phyloP scores from a whole-genome alignment of 2,113 vertebrate genomes.

The Motacilla tschutschensis region DNA sequence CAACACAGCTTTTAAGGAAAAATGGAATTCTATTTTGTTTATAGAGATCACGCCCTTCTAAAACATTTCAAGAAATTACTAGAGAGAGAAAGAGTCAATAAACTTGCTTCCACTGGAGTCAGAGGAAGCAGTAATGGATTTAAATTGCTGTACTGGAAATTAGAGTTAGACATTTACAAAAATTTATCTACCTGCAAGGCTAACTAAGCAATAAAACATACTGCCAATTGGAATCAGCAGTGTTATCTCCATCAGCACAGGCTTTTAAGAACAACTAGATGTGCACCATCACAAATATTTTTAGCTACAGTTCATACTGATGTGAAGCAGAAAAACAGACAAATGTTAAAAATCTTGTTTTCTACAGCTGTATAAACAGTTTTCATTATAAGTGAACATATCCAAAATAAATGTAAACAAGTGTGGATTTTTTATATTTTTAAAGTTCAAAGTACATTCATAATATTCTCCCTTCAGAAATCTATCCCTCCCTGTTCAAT shows the following conservation, averaged over 20 bases:
- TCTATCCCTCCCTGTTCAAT: background rate
- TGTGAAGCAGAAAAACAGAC: background rate
- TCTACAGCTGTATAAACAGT: background rate
- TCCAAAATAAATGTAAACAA: background rate
- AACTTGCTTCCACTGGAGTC: background rate
- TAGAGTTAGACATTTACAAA: background rate
- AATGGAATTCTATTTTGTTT: background rate
- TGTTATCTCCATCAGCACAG: background rate
- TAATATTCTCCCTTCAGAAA: background rate
- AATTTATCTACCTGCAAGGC: background rate
- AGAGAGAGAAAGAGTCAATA: background rate
- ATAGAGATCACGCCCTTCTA: background rate
- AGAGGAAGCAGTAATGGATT: background rate
- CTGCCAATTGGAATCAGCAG: background rate
- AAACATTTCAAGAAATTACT: background rate
- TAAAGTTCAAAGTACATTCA: background rate
- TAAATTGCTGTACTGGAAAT: slow-evolving; percentile 10
- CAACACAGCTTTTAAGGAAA: background rate
- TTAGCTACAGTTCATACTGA: background rate
- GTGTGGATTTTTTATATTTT: background rate
- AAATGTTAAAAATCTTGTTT: background rate
- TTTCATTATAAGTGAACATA: background rate
- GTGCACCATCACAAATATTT: background rate
- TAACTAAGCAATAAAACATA: slow-evolving; percentile 6
- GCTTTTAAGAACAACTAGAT: background rate